These are phyloP conservation scores for Rattus rattus DNA, from an alignment of 2,113 vertebrate genomes.

Conservation along the genomic window DNA sequence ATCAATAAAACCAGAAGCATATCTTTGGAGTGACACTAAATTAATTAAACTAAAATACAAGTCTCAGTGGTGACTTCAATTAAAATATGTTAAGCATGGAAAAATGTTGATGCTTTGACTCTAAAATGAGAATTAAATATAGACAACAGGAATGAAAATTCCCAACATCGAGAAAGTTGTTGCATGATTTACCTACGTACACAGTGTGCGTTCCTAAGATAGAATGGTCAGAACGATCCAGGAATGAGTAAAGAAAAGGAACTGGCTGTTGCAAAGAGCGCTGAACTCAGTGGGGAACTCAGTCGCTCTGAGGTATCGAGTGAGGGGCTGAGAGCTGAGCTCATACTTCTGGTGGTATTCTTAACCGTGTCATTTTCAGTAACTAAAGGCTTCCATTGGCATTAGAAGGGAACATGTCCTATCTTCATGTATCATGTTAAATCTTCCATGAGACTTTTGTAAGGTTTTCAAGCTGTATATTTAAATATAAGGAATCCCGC, in stretches of 20 bases:
- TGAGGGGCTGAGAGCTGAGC: not conserved
- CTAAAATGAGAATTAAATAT: slow-evolving; percentile 35
- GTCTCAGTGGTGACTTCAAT: not conserved
- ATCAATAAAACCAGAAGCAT: not conserved
- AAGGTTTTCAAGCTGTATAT: not conserved
- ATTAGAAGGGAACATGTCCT: not conserved
- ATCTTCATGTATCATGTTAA: not conserved
- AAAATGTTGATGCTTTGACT: slow-evolving; percentile 17
- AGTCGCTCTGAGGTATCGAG: not conserved
- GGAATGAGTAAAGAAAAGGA: not conserved
- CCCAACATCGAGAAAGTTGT: not conserved
- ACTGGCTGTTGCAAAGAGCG: not conserved
- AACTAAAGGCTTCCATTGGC: not conserved
- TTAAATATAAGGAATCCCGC: not conserved
- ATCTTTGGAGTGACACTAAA: not conserved
- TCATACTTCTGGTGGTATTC: not conserved
- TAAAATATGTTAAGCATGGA: not conserved
- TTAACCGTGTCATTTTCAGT: not conserved
- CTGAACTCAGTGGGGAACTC: not conserved
- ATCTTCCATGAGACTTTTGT: not conserved
- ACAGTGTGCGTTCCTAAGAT: not conserved
- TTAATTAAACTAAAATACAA: slow-evolving; percentile 13
- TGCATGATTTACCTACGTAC: not conserved
- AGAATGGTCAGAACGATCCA: not conserved
- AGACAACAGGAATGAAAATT: not conserved